Conservation (phyloP, 2,888 invertebrate genomes). For the Lithophane leautieri region DNA sequence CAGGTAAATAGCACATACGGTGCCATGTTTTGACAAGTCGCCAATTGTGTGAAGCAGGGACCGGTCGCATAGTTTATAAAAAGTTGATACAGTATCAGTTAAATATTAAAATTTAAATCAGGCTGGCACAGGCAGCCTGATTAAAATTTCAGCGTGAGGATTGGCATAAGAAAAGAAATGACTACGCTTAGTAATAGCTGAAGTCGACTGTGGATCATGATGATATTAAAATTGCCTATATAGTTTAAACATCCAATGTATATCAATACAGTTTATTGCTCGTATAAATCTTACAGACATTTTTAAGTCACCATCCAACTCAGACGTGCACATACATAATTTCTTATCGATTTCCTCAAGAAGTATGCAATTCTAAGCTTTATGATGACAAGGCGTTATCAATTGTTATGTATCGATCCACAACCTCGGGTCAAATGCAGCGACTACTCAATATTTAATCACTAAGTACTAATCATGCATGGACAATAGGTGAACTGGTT, state of each 20-base stretch:
- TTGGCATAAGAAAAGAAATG: too few relatives aligned
- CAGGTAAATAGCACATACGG: too few relatives aligned
- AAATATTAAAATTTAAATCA: too few relatives aligned
- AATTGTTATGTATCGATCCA: constrained; percentile 32
- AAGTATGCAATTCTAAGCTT: constrained; percentile 16
- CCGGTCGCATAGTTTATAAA: too few relatives aligned
- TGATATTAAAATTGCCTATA: too few relatives aligned
- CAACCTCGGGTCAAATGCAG: constrained; percentile 30
- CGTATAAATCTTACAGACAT: constrained; percentile 1
- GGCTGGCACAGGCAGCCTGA: too few relatives aligned
- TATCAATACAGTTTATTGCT: background rate
- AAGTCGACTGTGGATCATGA: too few relatives aligned
- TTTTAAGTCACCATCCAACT: background rate
- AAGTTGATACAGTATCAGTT: too few relatives aligned
- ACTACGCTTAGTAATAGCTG: too few relatives aligned
- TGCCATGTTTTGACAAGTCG: too few relatives aligned
- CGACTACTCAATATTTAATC: constrained; percentile 41
- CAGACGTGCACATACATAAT: constrained; percentile 3
- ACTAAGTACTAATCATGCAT: constrained; percentile 6
- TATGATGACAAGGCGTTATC: constrained; percentile 7
- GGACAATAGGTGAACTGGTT: background rate
- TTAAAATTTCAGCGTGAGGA: too few relatives aligned
- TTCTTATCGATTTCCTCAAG: constrained; percentile 28
- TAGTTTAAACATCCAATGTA: background rate
- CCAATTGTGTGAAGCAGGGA: too few relatives aligned